Conservation (phyloP, 2,888 invertebrate genomes). For the Icerya purchasi region DNA sequence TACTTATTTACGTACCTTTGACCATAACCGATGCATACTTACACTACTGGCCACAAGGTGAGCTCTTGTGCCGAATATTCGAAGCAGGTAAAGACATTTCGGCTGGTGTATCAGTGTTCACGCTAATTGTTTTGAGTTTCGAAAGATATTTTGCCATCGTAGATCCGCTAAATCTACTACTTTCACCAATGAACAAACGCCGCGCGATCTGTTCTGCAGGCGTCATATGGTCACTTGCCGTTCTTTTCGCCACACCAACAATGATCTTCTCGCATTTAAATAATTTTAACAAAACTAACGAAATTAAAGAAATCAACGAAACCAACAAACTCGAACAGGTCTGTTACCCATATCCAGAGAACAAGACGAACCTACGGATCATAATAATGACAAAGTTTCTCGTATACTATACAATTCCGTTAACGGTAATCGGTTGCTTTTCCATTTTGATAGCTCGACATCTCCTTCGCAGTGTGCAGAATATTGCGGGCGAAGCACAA, state of each 20-base stretch:
- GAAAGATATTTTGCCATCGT: constrained; percentile 83
- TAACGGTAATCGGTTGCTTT: constrained; percentile 65
- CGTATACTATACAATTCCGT: constrained; percentile 65
- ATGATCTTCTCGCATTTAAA: constrained; percentile 43
- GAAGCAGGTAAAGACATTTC: constrained; percentile 75
- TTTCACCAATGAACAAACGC: constrained; percentile 49
- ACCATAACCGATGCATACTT: constrained; percentile 38
- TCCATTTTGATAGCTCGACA: constrained; percentile 75
- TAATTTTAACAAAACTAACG: constrained; percentile 30
- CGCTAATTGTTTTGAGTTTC: constrained; percentile 68
- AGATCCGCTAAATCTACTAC: constrained; percentile 59
- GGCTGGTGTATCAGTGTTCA: constrained; percentile 81
- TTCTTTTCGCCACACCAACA: constrained; percentile 55
- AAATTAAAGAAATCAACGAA: constrained; percentile 28
- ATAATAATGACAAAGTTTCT: constrained; percentile 43
- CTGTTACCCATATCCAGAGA: constrained; percentile 53
- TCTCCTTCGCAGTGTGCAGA: constrained; percentile 54
- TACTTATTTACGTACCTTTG: constrained; percentile 64
- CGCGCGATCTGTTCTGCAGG: constrained; percentile 45
- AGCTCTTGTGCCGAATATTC: constrained; percentile 28
- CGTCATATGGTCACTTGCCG: constrained; percentile 60
- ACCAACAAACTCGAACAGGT: too few species aligned
- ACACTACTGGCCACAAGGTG: constrained; percentile 28
- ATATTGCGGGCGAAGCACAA: constrained; percentile 62
- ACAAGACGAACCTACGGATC: constrained; percentile 37